Conservation (phyloP, 2,797 vertebrate genomes). For the Dicrostonyx torquatus region DNA sequence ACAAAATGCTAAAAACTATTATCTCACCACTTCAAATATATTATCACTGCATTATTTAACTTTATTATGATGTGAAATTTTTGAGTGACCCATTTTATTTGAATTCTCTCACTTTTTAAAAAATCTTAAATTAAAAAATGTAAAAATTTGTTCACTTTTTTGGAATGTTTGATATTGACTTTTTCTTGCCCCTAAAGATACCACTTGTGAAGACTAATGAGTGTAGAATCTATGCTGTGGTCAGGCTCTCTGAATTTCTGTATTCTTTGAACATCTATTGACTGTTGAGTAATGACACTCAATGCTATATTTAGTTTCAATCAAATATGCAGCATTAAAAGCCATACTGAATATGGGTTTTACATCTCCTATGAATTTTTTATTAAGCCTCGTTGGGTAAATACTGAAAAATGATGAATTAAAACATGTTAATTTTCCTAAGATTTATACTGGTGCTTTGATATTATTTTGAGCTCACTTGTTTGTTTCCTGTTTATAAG, state of each 20-base stretch:
- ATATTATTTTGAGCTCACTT: background rate
- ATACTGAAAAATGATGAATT: background rate
- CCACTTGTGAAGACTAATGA: background rate
- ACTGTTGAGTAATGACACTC: background rate
- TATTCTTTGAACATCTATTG: background rate
- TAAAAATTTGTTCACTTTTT: no score
- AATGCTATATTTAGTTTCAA: background rate
- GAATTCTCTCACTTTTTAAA: background rate
- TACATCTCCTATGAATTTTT: background rate
- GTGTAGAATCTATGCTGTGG: background rate
- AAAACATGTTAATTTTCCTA: background rate
- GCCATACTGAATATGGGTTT: background rate
- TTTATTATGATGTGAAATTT: background rate
- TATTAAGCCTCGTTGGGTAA: background rate
- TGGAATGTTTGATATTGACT: background rate
- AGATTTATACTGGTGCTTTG: background rate
- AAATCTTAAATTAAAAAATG: no score
- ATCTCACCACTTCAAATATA: background rate
- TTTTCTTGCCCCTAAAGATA: background rate
- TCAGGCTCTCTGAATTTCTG: background rate
- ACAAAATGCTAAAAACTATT: background rate
- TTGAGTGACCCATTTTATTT: background rate
- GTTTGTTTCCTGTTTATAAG: background rate
- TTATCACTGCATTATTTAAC: background rate
- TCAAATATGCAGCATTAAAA: background rate